phyloP scores from a whole-genome alignment of 2,888 invertebrate species.

The Lathronympha strigana region DNA sequence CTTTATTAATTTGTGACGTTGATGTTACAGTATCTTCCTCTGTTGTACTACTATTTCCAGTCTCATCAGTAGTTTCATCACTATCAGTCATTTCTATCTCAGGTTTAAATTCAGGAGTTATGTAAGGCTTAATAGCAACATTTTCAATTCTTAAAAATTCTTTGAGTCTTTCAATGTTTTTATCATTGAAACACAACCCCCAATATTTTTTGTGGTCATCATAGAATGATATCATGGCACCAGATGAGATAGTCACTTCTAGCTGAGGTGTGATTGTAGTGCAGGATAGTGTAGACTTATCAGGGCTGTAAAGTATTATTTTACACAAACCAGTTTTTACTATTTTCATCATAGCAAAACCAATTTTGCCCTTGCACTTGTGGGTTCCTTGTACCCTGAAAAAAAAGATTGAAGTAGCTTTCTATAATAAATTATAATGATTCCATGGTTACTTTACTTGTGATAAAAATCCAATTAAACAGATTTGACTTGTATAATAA shows the following conservation, averaged over 20 bases:
- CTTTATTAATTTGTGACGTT: constrained; percentile 18
- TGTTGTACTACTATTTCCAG: neutral
- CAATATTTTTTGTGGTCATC: constrained; percentile 69
- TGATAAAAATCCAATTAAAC: no score
- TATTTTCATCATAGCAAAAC: constrained; percentile 71
- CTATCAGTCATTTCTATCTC: constrained; percentile 1
- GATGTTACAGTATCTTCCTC: neutral
- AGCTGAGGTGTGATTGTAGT: constrained; percentile 57
- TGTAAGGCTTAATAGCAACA: constrained; percentile 54
- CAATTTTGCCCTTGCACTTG: constrained; percentile 54
- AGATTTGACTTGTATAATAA: no score
- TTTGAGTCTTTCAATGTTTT: constrained; percentile 59
- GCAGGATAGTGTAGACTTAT: constrained; percentile 68
- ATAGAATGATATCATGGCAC: constrained; percentile 65
- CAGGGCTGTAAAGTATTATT: constrained; percentile 71
- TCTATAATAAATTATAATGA: no score
- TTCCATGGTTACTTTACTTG: no score
- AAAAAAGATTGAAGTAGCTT: no score
- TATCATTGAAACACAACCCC: constrained; percentile 65
- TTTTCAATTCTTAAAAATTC: constrained; percentile 57
- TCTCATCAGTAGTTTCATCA: constrained; percentile 11
- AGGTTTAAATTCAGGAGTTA: constrained; percentile 31
- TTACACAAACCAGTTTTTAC: constrained; percentile 58
- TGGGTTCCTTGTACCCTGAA: constrained; percentile 26
- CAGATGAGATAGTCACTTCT: constrained; percentile 61